Evolutionary conservation across 2,888 invertebrate genomes (phyloP).

Genomic region (Eupithecia vulgata): DNA sequence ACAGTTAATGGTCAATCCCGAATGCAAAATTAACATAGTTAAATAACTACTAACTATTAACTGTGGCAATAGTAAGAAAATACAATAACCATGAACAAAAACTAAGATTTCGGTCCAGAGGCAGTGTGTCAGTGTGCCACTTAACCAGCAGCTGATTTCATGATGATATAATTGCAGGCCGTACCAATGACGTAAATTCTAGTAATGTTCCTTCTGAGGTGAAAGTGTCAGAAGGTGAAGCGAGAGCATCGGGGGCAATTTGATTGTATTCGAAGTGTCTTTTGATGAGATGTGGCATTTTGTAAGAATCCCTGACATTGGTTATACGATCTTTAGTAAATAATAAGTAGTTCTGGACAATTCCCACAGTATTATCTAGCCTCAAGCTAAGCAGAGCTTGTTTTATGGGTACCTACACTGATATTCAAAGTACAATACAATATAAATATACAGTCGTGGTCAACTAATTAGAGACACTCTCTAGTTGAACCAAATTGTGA

Average conservation of each 20-base stretch:
- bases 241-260: slow-evolving; percentile 36
- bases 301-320: not conserved
- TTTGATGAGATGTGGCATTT: not conserved
- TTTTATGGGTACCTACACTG: too few species aligned
- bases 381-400: too few species aligned
- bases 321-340: not conserved
- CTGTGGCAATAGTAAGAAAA: slow-evolving; percentile 7
- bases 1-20: slow-evolving; percentile 49
- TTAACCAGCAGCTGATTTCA: slow-evolving; percentile 70
- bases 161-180: slow-evolving; percentile 74
- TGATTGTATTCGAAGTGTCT: not conserved
- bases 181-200: slow-evolving; percentile 68
- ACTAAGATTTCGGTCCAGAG: slow-evolving; percentile 51
- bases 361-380: too few species aligned
- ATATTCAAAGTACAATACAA: too few species aligned
- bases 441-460: too few species aligned
- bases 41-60: not conserved
- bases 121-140: slow-evolving; percentile 60
- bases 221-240: slow-evolving; percentile 71
- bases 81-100: slow-evolving; percentile 40
- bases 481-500: too few species aligned
- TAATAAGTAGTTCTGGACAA: too few species aligned
- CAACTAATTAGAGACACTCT: too few species aligned
- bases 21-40: slow-evolving; percentile 38
- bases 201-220: slow-evolving; percentile 66